Base-by-base conservation (phyloP, 2,113 vertebrate species). In the Eurypyga helias region DNA sequence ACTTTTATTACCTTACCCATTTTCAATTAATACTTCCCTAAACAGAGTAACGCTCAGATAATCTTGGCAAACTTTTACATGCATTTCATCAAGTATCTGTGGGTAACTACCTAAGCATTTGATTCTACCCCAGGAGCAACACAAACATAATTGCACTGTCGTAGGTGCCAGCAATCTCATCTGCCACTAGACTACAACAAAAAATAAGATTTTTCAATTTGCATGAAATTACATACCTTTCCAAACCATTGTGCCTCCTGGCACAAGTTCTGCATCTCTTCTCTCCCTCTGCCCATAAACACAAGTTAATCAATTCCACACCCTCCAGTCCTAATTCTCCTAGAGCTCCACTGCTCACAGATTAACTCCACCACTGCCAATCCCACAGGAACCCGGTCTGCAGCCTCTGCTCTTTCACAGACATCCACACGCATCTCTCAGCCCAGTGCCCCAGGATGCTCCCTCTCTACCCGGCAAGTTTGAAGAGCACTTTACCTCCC, bases 51-150 rank as follows among this genome's bases (percentile, higher is more conserved):
- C 7, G 8, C 5, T 43, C 14, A 88, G 33, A 70, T 17, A 51
- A 9, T 52, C 52, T 31, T 58, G 12, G 43, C 48, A 81, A 84
- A 86, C 26, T 83, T 91, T 60, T 57, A 62, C 6, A 62, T 41
- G 26, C 10, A 33, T 83, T 91, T 87, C 33, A 55, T 76, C 58
- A 93, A 86, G 70, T 83, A 88, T 23, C 60, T 31, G 52, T 38
- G 14, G n/a, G 12, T 54, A 83, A 73, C 79, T 71, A 31, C 29
- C 57, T 61, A 4, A 65, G n/a, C 23, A 54, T 51, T 80, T 87
- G 41, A 72, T 58, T 17, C 36, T 38, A 43, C 41, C 36, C 54
- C 58, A 62, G 28, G 9, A 94, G 55, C 28, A 82, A 62, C 10
- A 83, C 10, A 2, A 72, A 78, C 23, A 41, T 79, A 61, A 89